Conservation (phyloP, 2,113 vertebrate species). For the Mobula birostris region DNA sequence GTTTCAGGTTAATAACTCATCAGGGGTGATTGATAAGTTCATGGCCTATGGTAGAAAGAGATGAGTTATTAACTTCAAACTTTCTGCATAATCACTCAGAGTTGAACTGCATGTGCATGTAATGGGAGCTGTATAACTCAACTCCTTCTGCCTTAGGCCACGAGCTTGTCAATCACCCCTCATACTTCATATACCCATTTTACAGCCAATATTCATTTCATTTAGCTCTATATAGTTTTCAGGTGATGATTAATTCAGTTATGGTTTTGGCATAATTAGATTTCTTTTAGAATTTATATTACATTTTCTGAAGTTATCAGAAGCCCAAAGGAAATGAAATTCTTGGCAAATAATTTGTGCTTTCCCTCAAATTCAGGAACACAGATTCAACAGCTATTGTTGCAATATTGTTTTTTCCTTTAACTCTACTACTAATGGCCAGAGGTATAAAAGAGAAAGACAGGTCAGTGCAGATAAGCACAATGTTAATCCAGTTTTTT, state of each 20-base stretch:
- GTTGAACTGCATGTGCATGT: too few relatives aligned
- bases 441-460: constrained; percentile 3
- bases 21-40: too few relatives aligned
- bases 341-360: background rate
- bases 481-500: background rate
- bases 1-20: too few relatives aligned
- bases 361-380: background rate
- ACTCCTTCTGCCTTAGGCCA: too few relatives aligned
- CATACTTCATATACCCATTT: too few relatives aligned
- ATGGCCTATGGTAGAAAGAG: too few relatives aligned
- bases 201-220: background rate
- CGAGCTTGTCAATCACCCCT: too few relatives aligned
- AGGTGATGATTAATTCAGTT: background rate
- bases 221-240: background rate
- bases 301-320: background rate
- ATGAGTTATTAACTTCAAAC: too few relatives aligned
- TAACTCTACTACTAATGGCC: background rate
- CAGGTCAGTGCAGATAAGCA: background rate
- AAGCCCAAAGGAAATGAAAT: background rate
- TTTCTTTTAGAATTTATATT: background rate
- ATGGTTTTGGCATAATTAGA: background rate
- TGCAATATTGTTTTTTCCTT: background rate
- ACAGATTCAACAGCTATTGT: background rate
- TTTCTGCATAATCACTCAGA: too few relatives aligned
- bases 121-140: too few relatives aligned